Conservation (phyloP, 2,113 vertebrate genomes). For the Megaleporinus macrocephalus region DNA sequence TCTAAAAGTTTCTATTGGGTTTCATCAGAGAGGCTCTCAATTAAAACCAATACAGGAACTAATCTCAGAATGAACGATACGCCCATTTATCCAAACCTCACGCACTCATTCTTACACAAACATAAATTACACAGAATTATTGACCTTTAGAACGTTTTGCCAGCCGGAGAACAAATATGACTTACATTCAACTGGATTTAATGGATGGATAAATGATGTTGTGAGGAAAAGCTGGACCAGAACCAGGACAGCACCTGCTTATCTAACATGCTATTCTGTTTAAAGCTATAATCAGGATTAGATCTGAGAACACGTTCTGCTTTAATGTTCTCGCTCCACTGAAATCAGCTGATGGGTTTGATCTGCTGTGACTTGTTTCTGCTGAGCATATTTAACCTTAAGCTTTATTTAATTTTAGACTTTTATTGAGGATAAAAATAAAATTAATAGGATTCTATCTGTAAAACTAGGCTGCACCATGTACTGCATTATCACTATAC, state of each 20-base stretch:
- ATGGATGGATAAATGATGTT: neutral
- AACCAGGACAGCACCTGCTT: neutral
- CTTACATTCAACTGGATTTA: neutral
- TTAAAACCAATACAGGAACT: neutral
- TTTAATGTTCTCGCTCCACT: neutral
- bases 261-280: neutral
- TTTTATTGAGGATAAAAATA: too few relatives aligned
- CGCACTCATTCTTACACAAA: neutral
- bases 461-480: too few relatives aligned
- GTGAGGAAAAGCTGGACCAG: neutral
- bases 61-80: neutral
- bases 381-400: too few relatives aligned
- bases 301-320: neutral
- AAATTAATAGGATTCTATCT: too few relatives aligned
- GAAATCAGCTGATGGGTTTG: neutral
- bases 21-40: neutral
- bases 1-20: neutral
- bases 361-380: neutral
- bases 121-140: neutral
- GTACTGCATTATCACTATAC: too few relatives aligned
- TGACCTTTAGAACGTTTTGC: neutral
- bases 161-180: neutral
- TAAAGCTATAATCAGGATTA: slow-evolving; percentile 18
- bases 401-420: too few relatives aligned
- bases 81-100: slow-evolving; percentile 31